Percentiles rank a stretch among this genome's conserved stretches.
phyloP scores from a whole-genome alignment of 1,140 invertebrate species.

The Aphaenogaster rudis region DNA sequence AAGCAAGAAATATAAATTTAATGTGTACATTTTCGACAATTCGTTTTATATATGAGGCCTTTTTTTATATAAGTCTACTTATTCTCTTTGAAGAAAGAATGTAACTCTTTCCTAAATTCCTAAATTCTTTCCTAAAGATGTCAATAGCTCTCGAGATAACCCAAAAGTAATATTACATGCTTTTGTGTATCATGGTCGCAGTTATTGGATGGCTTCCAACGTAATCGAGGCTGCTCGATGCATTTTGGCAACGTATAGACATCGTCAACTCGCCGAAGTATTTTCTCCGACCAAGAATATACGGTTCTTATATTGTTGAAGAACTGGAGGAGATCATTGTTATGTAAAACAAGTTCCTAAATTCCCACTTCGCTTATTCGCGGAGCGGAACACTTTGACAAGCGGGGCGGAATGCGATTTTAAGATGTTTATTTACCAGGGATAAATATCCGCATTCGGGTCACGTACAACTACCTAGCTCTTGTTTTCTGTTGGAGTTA shows the following conservation, averaged over 20 bases:
- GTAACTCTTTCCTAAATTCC: conserved; percentile 3
- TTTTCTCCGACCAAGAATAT: neutral
- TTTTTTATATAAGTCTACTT: neutral
- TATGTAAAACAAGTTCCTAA: neutral
- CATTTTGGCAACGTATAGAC: conserved; percentile 10
- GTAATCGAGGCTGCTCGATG: neutral
- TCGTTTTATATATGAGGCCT: neutral
- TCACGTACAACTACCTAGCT: conserved; percentile 6
- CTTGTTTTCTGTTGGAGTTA: conserved; percentile 7
- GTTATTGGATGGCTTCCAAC: conserved; percentile 17
- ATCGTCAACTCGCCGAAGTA: neutral
- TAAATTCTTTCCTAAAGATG: conserved; percentile 24
- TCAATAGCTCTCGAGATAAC: conserved; percentile 16
- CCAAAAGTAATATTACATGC: conserved; percentile 4
- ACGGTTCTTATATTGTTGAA: neutral
- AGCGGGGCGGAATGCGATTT: neutral
- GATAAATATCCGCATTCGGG: conserved; percentile 22
- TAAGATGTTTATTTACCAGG: conserved; percentile 21
- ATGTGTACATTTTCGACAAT: neutral
- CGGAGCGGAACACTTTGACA: neutral
- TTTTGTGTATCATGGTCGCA: conserved; percentile 19
- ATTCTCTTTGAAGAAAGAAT: neutral
- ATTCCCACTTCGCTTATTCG: neutral
- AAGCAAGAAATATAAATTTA: neutral
- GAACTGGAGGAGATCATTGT: neutral